Conservation (phyloP, 2,888 invertebrate genomes). For the Eudasyphora cyanicolor region DNA sequence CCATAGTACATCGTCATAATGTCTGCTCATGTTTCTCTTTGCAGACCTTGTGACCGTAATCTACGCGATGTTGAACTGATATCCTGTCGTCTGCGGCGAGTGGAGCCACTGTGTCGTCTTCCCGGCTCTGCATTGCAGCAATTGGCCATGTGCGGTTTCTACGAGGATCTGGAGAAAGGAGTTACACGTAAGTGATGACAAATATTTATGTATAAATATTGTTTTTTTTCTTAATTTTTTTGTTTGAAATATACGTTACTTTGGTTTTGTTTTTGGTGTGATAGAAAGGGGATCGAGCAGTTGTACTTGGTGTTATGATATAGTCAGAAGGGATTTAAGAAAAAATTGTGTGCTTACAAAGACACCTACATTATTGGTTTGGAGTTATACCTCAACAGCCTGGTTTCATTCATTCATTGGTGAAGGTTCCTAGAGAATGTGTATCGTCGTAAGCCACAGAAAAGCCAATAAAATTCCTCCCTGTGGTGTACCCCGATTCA, state of each 20-base stretch:
- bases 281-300: too few relatives aligned
- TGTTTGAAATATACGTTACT: background rate
- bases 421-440: too few relatives aligned
- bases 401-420: too few relatives aligned
- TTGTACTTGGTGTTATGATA: too few relatives aligned
- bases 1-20: slow-evolving; percentile 32
- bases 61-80: slow-evolving; percentile 88
- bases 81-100: slow-evolving; percentile 84
- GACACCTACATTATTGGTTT: too few relatives aligned
- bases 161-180: slow-evolving; percentile 89
- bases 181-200: slow-evolving; percentile 84
- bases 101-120: slow-evolving; percentile 84
- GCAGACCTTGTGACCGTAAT: slow-evolving; percentile 87
- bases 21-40: slow-evolving; percentile 68
- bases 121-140: slow-evolving; percentile 87
- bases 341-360: too few relatives aligned
- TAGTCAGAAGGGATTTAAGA: too few relatives aligned
- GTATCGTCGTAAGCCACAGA: too few relatives aligned
- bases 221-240: background rate
- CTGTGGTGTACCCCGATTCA: too few relatives aligned
- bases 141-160: slow-evolving; percentile 87
- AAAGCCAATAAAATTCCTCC: too few relatives aligned
- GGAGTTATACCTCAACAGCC: too few relatives aligned
- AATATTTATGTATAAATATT: background rate
- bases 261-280: background rate